A percentile compares a stretch with the other conserved stretches of the same genome.
phyloP scores from a whole-genome alignment of 2,113 vertebrate species.

The Zosterops hypoxanthus region DNA sequence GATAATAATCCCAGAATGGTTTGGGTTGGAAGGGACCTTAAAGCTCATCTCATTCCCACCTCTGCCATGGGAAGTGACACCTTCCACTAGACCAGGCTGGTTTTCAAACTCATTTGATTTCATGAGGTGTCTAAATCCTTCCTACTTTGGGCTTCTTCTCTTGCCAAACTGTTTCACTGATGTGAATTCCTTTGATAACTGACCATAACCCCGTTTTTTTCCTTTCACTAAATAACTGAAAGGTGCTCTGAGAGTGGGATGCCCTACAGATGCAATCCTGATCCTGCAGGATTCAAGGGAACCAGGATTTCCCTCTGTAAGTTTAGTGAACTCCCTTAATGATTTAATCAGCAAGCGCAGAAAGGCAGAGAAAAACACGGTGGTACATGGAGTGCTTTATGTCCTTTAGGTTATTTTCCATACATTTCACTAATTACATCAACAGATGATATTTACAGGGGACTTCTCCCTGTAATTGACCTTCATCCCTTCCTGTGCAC shows the following conservation, averaged over 20 bases:
- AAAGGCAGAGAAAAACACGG: not conserved
- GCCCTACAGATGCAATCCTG: not conserved
- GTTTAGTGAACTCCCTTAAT: not conserved
- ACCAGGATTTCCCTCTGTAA: not conserved
- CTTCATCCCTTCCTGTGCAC: constrained; percentile 51
- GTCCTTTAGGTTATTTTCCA: constrained; percentile 36
- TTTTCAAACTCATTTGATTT: not conserved
- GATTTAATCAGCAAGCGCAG: not conserved
- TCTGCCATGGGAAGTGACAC: not conserved
- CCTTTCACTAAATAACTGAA: not conserved
- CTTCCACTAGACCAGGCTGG: not conserved
- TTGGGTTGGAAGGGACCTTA: not conserved
- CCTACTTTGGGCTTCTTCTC: not conserved
- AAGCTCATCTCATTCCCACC: not conserved
- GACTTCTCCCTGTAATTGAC: constrained; percentile 37
- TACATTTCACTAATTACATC: constrained; percentile 40
- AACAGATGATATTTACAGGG: constrained; percentile 62
- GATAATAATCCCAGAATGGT: not conserved
- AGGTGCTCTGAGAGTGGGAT: not conserved
- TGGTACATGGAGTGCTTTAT: not conserved
- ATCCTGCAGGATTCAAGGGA: not conserved
- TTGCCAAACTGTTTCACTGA: not conserved
- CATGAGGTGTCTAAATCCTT: not conserved
- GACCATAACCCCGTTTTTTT: not conserved
- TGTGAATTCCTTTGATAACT: not conserved